phyloP scores from a whole-genome alignment of 2,113 vertebrate species.

The Lepisosteus osseus region DNA sequence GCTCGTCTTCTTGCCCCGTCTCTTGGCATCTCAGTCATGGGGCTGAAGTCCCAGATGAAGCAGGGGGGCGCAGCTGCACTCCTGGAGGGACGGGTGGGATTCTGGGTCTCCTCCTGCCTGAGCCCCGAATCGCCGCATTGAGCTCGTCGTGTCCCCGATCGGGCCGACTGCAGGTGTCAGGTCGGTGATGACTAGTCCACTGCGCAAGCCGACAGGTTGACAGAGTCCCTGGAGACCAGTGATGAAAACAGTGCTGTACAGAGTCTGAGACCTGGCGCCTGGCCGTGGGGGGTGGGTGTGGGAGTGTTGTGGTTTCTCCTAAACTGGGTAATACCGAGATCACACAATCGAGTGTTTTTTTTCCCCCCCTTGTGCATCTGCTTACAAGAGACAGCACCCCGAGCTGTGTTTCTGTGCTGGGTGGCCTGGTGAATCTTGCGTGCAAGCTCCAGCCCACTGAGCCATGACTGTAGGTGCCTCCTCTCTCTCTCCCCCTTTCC shows the following conservation, averaged over 20 bases:
- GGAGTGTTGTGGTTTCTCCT: too few relatives aligned
- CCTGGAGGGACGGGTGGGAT: too few relatives aligned
- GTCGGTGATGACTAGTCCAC: constrained; percentile 60
- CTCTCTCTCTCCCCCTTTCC: constrained; percentile 10
- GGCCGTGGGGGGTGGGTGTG: neutral
- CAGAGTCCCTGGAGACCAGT: constrained; percentile 19
- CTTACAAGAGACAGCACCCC: neutral
- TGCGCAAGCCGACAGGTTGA: constrained; percentile 57
- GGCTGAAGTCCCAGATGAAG: too few relatives aligned
- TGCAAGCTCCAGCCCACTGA: neutral
- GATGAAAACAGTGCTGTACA: constrained; percentile 47
- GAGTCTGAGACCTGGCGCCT: constrained; percentile 38
- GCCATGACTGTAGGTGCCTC: constrained; percentile 62
- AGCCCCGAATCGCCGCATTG: too few relatives aligned
- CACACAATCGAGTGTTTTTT: too few relatives aligned
- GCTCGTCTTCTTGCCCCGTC: too few relatives aligned
- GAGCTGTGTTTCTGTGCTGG: neutral
- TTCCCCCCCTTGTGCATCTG: neutral
- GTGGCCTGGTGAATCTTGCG: neutral
- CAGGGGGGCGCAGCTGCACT: too few relatives aligned
- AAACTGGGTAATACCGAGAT: too few relatives aligned
- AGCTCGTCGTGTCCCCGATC: too few relatives aligned
- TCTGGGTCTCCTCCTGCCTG: too few relatives aligned
- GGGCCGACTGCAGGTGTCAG: constrained; percentile 10
- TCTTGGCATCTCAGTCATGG: too few relatives aligned